These are phyloP conservation scores for Stichodactyla helianthus DNA, from an alignment of 64 coral and sea anemone species.

Conservation along the genomic window DNA sequence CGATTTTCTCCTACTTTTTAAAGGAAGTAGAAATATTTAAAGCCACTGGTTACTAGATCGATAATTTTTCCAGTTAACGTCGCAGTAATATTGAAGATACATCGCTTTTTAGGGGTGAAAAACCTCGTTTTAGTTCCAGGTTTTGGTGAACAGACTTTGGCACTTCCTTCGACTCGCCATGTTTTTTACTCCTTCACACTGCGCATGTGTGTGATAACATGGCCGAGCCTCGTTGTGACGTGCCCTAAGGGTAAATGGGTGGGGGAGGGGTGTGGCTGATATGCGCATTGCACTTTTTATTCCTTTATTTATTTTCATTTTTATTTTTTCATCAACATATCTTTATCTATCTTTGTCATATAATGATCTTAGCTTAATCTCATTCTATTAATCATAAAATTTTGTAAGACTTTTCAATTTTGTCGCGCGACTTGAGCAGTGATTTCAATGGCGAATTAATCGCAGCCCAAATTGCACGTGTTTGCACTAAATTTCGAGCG, in stretches of 20 bases:
- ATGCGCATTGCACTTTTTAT: neutral
- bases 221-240: neutral
- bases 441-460: too few species aligned
- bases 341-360: too few species aligned
- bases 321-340: neutral
- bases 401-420: too few species aligned
- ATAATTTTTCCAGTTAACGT: neutral
- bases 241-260: neutral
- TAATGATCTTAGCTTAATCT: too few species aligned
- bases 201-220: neutral
- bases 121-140: neutral
- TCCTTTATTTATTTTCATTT: neutral
- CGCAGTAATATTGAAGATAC: slow-evolving; percentile 11
- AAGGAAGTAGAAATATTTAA: neutral
- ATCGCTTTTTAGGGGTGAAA: neutral
- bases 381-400: too few species aligned
- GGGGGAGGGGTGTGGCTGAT: slow-evolving; percentile 7
- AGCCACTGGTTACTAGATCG: neutral
- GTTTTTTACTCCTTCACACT: neutral
- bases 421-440: too few species aligned
- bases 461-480: too few species aligned
- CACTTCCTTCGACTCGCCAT: slow-evolving; percentile 24
- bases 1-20: neutral
- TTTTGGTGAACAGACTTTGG: neutral
- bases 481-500: too few species aligned